A percentile compares a stretch with the other conserved stretches of the same genome.
phyloP scores from a whole-genome alignment of 1,140 invertebrate species.

The Dysdera silvatica region DNA sequence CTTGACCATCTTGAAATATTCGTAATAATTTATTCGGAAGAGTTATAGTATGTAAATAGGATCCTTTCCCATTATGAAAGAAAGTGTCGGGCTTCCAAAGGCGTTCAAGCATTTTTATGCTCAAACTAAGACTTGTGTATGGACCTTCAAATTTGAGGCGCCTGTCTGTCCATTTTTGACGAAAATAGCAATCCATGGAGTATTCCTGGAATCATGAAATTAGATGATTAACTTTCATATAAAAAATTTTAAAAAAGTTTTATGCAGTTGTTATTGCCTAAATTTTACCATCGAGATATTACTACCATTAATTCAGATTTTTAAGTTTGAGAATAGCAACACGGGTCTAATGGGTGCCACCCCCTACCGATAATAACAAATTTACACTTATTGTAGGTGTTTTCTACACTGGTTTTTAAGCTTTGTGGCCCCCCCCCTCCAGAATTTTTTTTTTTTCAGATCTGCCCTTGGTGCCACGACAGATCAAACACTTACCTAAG shows the following conservation, averaged over 20 bases:
- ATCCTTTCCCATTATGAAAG: constrained; percentile 46
- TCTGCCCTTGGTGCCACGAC: no score
- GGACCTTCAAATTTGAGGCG: constrained; percentile 33
- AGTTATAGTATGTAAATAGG: constrained; percentile 75
- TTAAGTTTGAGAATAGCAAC: constrained; percentile 9
- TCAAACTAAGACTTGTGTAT: constrained; percentile 31
- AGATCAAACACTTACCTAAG: no score
- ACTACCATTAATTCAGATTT: background rate
- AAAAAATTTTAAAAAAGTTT: background rate
- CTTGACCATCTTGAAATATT: constrained; percentile 70
- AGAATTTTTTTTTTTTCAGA: no score
- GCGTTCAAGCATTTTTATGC: constrained; percentile 37
- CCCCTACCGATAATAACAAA: background rate
- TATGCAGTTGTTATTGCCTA: constrained; percentile 4
- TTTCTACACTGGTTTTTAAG: no score
- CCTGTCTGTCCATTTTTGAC: constrained; percentile 36
- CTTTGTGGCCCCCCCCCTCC: no score
- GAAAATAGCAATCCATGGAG: constrained; percentile 38
- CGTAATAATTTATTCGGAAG: constrained; percentile 87
- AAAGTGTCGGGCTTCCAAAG: constrained; percentile 38
- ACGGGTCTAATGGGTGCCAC: background rate
- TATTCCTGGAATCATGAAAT: constrained; percentile 33
- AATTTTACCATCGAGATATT: background rate
- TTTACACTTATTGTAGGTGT: background rate
- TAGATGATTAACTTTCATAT: background rate